phyloP scores from a whole-genome alignment of 2,888 invertebrate genomes.

The Ceraclea dissimilis region DNA sequence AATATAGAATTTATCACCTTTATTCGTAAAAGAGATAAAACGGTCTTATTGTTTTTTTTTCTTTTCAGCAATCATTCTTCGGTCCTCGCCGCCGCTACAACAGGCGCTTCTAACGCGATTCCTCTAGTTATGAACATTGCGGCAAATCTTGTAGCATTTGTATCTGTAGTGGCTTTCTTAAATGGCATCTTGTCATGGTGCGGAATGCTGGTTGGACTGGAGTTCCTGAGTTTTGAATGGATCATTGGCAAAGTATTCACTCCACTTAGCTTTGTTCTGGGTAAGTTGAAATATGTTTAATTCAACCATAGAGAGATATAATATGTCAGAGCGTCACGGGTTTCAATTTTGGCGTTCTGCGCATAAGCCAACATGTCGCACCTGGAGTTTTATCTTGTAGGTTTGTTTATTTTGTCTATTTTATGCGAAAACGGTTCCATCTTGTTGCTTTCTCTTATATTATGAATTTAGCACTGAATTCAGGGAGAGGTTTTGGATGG shows the following conservation, averaged over 20 bases:
- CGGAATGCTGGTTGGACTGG: constrained; percentile 67
- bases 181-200: constrained; percentile 77
- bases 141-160: constrained; percentile 87
- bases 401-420: too few relatives aligned
- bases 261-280: constrained; percentile 86
- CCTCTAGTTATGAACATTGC: constrained; percentile 77
- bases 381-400: too few relatives aligned
- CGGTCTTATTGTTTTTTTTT: too few relatives aligned
- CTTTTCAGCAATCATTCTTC: constrained; percentile 72
- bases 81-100: constrained; percentile 82
- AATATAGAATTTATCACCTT: too few relatives aligned
- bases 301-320: too few relatives aligned
- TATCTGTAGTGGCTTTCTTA: constrained; percentile 78
- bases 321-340: neutral
- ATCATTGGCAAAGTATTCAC: constrained; percentile 84
- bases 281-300: constrained; percentile 36
- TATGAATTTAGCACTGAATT: too few relatives aligned
- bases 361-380: too few relatives aligned
- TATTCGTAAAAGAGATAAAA: too few relatives aligned
- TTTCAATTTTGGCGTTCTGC: neutral
- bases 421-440: too few relatives aligned
- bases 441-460: too few relatives aligned
- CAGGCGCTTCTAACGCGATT: constrained; percentile 78
- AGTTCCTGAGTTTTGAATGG: constrained; percentile 57
- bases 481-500: too few relatives aligned